Base-by-base conservation (phyloP, 2,888 invertebrate genomes). In the Aphidius colemani region DNA sequence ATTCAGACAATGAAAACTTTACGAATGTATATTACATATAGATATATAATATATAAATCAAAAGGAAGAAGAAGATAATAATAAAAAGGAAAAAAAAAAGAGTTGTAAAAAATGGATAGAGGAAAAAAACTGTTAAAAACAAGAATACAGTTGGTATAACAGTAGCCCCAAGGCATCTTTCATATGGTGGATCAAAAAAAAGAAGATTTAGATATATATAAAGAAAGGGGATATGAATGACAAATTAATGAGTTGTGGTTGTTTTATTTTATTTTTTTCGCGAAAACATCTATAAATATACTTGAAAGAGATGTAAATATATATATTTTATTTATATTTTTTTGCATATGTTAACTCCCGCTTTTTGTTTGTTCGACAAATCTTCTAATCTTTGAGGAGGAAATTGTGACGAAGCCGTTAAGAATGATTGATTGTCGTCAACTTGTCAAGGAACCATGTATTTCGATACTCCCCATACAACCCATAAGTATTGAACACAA, bases 391-490 rank as follows among this genome's bases (percentile, higher is more conserved):
- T 72, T 64, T 11, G 11, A 58, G 58, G 64, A 61, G 70, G 67
- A 74, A 75, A 71, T 68, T 72, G 73, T 66, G 70, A 71, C 71
- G 73, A 74, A 71, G 68, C 71, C 70, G 71, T 74, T 74, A 74
- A 76, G 75, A 73, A 73, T 76, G 78, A 78, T 78, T 77, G 75
- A 78, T 78, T 67, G 75, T 66, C 70, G 64, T 68, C 70, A 13
- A 43, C 50, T 58, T 57, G 30, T 55, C 59, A 45, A 59, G 49
- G 43, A 51, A 49, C 13, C 41, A 45, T 43, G 44, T 45, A 50
- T 41, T 50, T 50, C 48, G 11, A 60, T 40, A 30, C 44, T 50
- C 53, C 48, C 50, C 13, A 18, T 53, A 43, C 30, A 30, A 30
- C 5, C 1, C 13, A 43, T 45, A 40, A 45, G 55, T 55, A 66